Base-by-base conservation (phyloP, 2,113 vertebrate genomes). In the Salvelinus fontinalis region DNA sequence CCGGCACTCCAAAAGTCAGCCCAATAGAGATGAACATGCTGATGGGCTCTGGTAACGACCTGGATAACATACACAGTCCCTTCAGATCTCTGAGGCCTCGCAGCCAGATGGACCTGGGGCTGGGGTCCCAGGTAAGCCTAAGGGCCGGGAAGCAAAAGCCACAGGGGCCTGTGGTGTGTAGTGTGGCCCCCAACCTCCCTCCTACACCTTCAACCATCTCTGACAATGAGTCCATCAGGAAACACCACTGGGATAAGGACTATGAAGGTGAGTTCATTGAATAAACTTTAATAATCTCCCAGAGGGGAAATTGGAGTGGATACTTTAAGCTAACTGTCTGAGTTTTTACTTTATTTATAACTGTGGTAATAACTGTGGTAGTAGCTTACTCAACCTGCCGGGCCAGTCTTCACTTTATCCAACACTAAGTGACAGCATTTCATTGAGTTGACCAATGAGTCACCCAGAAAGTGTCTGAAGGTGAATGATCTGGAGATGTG, bases 181-280 rank as follows among this genome's bases (percentile, higher is more conserved):
- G 97, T 0, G 98, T 99, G 76, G 97, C 97, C 12, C 98, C 98
- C 22, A 95, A 98, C 84, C 93, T 98, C 34, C 98, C 97, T 0
- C 87, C 92, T 0, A 88, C 90, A 0, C 94, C 94, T 0, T 90
- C 95, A 0, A 95, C 96, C 79, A 94, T 89, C 85, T 94, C 95
- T 0, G 96, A 97, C 89, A 96, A 95, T 0, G 95, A 96, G 81
- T 93, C 97, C 57, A 91, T 96, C 89, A 83, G 94, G 84, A 98
- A 99, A 91, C 95, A 89, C 87, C 94, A 93, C 79, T 98, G 97
- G 97, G 96, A 96, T 67, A 92, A 94, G 71, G 94, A 97, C 74
- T 97, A 98, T 39, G 95, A 97, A 93, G 96, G 97, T 97, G 79
- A 91, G 95, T 44, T 67, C 90, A 44, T 44, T 44, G 39, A 44